Base-by-base conservation (phyloP, 2,888 invertebrate species). In the Chrysomela aeneicollis region DNA sequence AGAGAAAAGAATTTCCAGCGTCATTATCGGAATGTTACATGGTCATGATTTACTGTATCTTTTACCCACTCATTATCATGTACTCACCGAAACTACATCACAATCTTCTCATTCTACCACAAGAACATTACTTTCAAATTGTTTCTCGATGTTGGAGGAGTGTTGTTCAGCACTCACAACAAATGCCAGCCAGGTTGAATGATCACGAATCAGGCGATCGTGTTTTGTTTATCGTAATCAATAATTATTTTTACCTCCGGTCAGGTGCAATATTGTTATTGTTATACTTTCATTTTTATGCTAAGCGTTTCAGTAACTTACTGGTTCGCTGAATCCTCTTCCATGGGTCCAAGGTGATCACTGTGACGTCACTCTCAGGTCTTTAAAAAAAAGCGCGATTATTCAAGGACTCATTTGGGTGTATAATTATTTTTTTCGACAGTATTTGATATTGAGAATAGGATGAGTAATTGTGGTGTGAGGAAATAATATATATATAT, bases 101-200 rank as follows among this genome's bases (percentile, higher is more conserved):
- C 30, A 30, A 46, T 57, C 10, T 8, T 46, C 46, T 46, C 46
- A 30, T 9, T 26, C 21, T 21, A 46, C 42, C 46, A 63, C 22
- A 59, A 54, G 52, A 63, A 59, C 59, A 59, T 58, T 54, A 65
- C 65, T 65, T 65, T 65, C 65, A 18, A 65, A 61, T 57, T 55
- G 60, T 58, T 55, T 18, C 53, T 46, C 12, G 42, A 42, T 42
- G 42, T 42, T 15, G 32, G 62, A 63, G 66, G 66, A 66, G 62
- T 55, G 63, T 62, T 60, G 15, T 15, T 3, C 12, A n/a, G 42
- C 42, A 42, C 42, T 35, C 35, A 66, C 30, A 66, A 60, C 51
- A 66, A 64, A 66, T 66, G 60, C 57, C 66, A 66, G 63, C 17
- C 37, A 46, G 35, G 63, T 66, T 63, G 55, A 63, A 62, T 57